phyloP scores from a whole-genome alignment of 2,113 vertebrate species.

The Corydoras sp. region DNA sequence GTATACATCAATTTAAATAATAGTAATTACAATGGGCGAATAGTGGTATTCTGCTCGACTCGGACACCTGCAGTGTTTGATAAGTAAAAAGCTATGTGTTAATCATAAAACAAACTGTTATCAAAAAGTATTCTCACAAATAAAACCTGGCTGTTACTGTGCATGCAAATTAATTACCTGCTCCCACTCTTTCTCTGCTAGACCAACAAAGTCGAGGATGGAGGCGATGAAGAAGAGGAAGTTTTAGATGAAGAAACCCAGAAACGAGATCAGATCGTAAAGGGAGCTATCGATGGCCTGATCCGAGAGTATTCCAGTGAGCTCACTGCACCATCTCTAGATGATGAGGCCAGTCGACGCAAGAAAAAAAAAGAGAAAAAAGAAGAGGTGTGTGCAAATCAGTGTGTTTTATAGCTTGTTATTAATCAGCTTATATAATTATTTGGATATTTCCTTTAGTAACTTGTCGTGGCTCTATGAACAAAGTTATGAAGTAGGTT shows the following conservation, averaged over 20 bases:
- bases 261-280: conserved; percentile 89
- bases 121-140: too few species aligned
- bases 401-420: background rate
- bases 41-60: too few species aligned
- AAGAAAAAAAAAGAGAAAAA: conserved; percentile 98
- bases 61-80: too few species aligned
- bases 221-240: conserved; percentile 86
- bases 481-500: too few species aligned
- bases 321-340: conserved; percentile 89
- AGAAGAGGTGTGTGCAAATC: conserved; percentile 76
- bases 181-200: conserved; percentile 37
- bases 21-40: too few species aligned
- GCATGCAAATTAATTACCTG: background rate
- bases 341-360: conserved; percentile 88
- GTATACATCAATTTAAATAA: too few species aligned
- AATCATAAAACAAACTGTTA: too few species aligned
- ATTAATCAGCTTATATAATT: too few species aligned
- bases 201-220: conserved; percentile 72
- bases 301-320: conserved; percentile 95
- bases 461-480: too few species aligned
- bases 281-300: conserved; percentile 91
- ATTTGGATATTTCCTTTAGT: too few species aligned
- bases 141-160: too few species aligned
- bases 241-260: conserved; percentile 93
- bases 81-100: too few species aligned